Conservation (phyloP, 2,797 vertebrate species). For the Buceros bicornis region DNA sequence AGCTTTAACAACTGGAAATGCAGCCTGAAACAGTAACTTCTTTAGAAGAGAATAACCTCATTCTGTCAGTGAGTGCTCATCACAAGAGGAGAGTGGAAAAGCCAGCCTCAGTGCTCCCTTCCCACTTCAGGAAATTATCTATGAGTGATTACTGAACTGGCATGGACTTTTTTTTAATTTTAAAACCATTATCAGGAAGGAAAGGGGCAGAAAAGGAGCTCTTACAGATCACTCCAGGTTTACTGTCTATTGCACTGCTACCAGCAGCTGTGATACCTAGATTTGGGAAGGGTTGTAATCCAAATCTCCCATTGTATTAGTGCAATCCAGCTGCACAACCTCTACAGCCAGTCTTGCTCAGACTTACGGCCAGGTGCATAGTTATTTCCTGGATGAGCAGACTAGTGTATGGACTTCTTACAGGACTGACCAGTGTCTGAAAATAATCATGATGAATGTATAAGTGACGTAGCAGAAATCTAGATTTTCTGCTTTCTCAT, state of each 20-base stretch:
- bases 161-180: accelerated
- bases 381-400: background rate
- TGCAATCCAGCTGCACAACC: background rate
- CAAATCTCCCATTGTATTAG: background rate
- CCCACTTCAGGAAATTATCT: background rate
- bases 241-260: background rate
- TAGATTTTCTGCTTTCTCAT: background rate
- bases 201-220: background rate
- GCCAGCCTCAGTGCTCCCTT: background rate
- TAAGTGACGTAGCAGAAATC: background rate
- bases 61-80: conserved; percentile 28
- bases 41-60: conserved; percentile 1
- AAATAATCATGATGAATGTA: background rate
- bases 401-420: background rate
- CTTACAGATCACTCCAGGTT: background rate
- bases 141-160: background rate
- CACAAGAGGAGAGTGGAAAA: background rate
- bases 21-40: background rate
- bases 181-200: background rate
- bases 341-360: background rate
- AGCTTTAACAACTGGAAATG: background rate
- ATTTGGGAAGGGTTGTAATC: background rate
- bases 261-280: background rate
- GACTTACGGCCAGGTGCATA: no score
- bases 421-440: background rate